A percentile compares a stretch with the other conserved stretches of the same genome.
phyloP scores from a whole-genome alignment of 92 coral and sea anemone genomes.

The Virgularia gustaviana region DNA sequence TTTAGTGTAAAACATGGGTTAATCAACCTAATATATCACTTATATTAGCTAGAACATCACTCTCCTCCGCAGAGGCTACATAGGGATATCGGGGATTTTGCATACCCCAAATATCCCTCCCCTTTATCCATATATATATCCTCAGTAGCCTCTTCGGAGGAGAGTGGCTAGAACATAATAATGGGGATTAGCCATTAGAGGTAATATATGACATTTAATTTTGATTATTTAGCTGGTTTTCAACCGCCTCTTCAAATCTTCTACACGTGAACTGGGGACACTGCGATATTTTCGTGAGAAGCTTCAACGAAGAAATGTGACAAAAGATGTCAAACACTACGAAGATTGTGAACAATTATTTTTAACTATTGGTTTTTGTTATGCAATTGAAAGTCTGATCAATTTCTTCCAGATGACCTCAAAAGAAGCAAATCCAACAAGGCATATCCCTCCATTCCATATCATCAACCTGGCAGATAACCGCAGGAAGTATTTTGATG shows the following conservation, averaged over 20 bases:
- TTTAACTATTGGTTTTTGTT: slow-evolving; percentile 41
- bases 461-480: slow-evolving; percentile 17
- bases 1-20: neutral
- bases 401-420: slow-evolving; percentile 42
- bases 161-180: no score
- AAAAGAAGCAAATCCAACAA: slow-evolving; percentile 22
- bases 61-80: neutral
- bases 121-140: no score
- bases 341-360: slow-evolving; percentile 49
- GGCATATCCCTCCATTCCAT: slow-evolving; percentile 47
- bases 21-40: neutral
- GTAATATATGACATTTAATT: neutral
- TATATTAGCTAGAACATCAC: neutral
- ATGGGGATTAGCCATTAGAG: no score
- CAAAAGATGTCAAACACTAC: slow-evolving; percentile 38
- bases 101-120: slow-evolving; percentile 43
- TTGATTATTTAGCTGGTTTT: slow-evolving; percentile 35
- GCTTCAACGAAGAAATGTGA: slow-evolving; percentile 45
- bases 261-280: slow-evolving; percentile 40
- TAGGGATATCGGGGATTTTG: no score
- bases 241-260: slow-evolving; percentile 17
- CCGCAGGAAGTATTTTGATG: neutral
- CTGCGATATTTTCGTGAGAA: slow-evolving; percentile 48
- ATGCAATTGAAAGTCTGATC: slow-evolving; percentile 30
- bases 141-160: no score